Evolutionary conservation across 1,140 invertebrate genomes (phyloP), one percentile per base, ranked within the genome.

Genomic region (Whitmania pigra): DNA sequence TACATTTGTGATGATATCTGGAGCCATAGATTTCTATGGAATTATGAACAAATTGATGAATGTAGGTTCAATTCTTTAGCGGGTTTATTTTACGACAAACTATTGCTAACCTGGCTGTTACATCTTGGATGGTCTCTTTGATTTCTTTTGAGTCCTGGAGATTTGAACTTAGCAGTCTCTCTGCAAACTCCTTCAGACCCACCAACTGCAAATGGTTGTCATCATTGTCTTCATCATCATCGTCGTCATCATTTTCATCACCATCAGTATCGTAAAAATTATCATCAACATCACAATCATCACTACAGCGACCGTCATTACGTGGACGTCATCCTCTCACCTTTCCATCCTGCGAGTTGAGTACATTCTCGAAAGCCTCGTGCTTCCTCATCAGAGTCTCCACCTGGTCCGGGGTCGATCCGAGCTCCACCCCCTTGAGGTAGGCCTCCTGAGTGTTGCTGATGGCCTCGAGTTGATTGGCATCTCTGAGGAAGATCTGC

Each of bases 341-440:
- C 78, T 95, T 95, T 80, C 98, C 95, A 83, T 99, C 94, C 84
- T 99, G 96, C 55, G 94, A 93, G 74, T 90, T 88, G 67, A 96
- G 92, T 2, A 94, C 94, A 82, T 99, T 99, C 85, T 98, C 94
- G 84, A 99, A 99, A 71, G 94, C 94, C 85, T 99, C 95, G 82
- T 99, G 96, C 83, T 97, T 97, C 85, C 98, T 97, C 73, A 98
- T 97, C 67, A 98, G 86, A 80, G 92, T 93, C 83, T 99, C 96
- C 36, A 97, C 94, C 82, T 99, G 94, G 83, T 98, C 94, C 78
- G 99, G 94, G 43, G 92, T 94, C 81, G 93, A 85, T 69, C 94
- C 95, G 76, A 96, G 85, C 85, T 99, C 96, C 76, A 89, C 87
- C 75, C 92, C 96, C 85, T 93, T 88, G 68, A 99, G 87, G 83